Evolutionary conservation across 2,797 vertebrate genomes (phyloP).

Genomic region (Cryptoprocta ferox): DNA sequence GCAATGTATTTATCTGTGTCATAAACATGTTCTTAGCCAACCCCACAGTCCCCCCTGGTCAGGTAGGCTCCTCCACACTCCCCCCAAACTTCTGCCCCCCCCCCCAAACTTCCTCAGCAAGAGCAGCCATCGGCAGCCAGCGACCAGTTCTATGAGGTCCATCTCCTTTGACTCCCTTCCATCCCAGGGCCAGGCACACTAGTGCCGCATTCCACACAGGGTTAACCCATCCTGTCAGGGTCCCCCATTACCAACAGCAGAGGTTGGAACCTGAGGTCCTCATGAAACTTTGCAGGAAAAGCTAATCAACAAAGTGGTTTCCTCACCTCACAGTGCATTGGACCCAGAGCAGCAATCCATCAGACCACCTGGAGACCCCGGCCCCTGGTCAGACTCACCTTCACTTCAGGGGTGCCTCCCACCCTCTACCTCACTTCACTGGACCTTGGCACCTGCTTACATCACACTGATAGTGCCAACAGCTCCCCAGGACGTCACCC

Average conservation of each 20-base stretch:
- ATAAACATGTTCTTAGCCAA: neutral
- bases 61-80: neutral
- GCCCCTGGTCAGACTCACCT: neutral
- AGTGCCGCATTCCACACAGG: neutral
- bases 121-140: neutral
- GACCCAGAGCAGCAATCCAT: neutral
- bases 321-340: accelerated
- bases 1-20: neutral
- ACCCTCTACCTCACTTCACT: too few relatives aligned
- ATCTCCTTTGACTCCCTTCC: neutral
- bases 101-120: neutral
- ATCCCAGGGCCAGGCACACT: neutral
- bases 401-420: neutral
- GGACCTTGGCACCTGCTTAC: slow-evolving; percentile 9
- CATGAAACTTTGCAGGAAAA: neutral
- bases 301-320: neutral
- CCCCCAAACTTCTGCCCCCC: too few relatives aligned
- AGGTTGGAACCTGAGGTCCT: neutral
- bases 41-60: neutral
- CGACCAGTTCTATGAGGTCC: neutral
- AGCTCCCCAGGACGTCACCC: neutral
- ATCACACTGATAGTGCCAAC: neutral
- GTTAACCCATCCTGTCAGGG: too few relatives aligned
- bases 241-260: neutral
- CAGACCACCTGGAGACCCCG: neutral